phyloP scores from a whole-genome alignment of 2,888 invertebrate species.

The Brachyptera putata region DNA sequence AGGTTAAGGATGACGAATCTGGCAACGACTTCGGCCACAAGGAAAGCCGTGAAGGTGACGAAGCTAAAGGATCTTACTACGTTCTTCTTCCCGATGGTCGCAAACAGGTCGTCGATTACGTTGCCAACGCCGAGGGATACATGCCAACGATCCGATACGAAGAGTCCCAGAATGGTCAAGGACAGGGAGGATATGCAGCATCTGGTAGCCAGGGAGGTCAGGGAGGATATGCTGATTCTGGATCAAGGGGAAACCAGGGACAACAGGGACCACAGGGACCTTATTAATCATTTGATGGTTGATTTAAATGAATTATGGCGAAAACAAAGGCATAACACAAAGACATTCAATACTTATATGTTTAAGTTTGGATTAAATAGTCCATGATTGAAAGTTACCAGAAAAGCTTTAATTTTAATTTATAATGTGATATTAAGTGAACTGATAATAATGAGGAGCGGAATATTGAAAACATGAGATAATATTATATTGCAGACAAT shows the following conservation, averaged over 20 bases:
- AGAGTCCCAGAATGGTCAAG: conserved; percentile 26
- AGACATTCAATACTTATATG: too few relatives aligned
- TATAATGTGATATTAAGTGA: too few relatives aligned
- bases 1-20: conserved; percentile 42
- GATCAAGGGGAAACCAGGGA: background rate
- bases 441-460: too few relatives aligned
- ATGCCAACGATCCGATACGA: conserved; percentile 64
- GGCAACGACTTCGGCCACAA: conserved; percentile 46
- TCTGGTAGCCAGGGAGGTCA: background rate
- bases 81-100: conserved; percentile 45
- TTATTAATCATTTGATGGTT: too few relatives aligned
- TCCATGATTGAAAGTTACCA: too few relatives aligned
- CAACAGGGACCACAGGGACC: conserved; percentile 15
- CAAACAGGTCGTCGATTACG: conserved; percentile 60
- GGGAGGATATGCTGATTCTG: background rate
- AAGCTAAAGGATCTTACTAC: conserved; percentile 44
- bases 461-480: too few relatives aligned
- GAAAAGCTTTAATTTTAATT: too few relatives aligned
- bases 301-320: too few relatives aligned
- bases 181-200: conserved; percentile 1
- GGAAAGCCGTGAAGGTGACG: conserved; percentile 44
- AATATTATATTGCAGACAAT: too few relatives aligned
- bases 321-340: too few relatives aligned
- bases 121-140: conserved; percentile 64
- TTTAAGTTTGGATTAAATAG: too few relatives aligned